Evolutionary conservation across 2,888 invertebrate species (phyloP).

Genomic region (Drosophila prolongata): DNA sequence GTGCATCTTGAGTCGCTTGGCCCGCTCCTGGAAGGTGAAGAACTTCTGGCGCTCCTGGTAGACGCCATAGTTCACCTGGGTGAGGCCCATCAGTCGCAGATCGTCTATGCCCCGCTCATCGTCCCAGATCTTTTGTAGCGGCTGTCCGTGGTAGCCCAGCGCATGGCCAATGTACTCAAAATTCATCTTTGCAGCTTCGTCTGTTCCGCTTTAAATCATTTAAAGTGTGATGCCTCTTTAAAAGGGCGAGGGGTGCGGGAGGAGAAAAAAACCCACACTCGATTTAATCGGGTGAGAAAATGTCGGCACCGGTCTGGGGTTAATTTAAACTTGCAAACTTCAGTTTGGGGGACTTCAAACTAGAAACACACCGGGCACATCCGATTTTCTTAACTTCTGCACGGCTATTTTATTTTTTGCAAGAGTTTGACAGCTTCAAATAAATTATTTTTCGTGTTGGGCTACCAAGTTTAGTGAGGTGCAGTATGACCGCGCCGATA

Average conservation of each 20-base stretch:
- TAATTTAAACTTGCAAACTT: not conserved
- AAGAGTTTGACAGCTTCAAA: not conserved
- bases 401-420: not conserved
- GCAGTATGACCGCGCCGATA: no score
- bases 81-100: slow-evolving; percentile 87
- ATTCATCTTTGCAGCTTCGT: slow-evolving; percentile 65
- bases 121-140: slow-evolving; percentile 95
- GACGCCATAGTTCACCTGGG: slow-evolving; percentile 88
- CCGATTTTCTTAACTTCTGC: not conserved
- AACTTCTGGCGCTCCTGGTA: slow-evolving; percentile 92
- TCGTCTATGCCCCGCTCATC: slow-evolving; percentile 92
- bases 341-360: not conserved
- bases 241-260: not conserved
- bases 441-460: not conserved
- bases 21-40: slow-evolving; percentile 92
- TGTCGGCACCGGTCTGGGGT: slow-evolving; percentile 6
- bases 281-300: not conserved
- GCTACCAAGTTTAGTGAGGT: no score
- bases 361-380: not conserved
- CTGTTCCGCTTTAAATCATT: slow-evolving; percentile 6
- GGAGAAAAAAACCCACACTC: slow-evolving; percentile 3
- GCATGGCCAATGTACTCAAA: slow-evolving; percentile 87
- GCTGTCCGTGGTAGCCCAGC: slow-evolving; percentile 94
- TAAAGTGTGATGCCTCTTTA: not conserved
- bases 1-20: slow-evolving; percentile 92